These are phyloP conservation scores for Tetraneura akinire DNA, from an alignment of 1,140 invertebrate species.

Conservation along the genomic window DNA sequence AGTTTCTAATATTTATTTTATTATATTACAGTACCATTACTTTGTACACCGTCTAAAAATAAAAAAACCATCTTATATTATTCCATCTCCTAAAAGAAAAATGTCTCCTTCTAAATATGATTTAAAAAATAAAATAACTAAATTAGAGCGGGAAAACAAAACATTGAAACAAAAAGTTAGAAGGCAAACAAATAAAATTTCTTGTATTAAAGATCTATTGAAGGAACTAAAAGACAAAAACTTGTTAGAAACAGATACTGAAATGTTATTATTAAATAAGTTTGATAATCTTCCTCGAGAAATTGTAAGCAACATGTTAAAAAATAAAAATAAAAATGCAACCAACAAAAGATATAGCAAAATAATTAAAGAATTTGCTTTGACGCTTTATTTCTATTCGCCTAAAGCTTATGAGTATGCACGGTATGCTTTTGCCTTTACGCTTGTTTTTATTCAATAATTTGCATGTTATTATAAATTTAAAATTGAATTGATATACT, in stretches of 20 bases:
- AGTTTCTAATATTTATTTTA: too few relatives aligned
- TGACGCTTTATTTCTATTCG: constrained; percentile 7
- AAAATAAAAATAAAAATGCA: not conserved
- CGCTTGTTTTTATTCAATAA: not conserved
- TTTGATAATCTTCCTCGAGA: not conserved
- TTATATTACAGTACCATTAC: not conserved
- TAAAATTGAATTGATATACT: not conserved
- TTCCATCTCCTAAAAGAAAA: too few relatives aligned
- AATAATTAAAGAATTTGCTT: constrained; percentile 3
- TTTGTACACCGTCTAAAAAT: not conserved
- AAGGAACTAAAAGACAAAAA: too few relatives aligned
- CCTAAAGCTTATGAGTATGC: constrained; percentile 7
- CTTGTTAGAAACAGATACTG: too few relatives aligned
- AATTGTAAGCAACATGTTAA: not conserved
- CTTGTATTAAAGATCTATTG: too few relatives aligned
- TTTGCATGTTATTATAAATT: not conserved
- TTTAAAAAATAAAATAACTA: not conserved
- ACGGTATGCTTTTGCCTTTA: not conserved
- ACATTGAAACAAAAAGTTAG: too few relatives aligned
- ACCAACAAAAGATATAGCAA: not conserved
- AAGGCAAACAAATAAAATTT: too few relatives aligned
- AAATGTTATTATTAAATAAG: not conserved
- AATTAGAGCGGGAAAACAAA: not conserved
- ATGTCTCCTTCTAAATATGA: not conserved
- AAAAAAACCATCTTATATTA: too few relatives aligned